Conservation (phyloP, 2,113 vertebrate genomes). For the Hyperoodon ampullatus region DNA sequence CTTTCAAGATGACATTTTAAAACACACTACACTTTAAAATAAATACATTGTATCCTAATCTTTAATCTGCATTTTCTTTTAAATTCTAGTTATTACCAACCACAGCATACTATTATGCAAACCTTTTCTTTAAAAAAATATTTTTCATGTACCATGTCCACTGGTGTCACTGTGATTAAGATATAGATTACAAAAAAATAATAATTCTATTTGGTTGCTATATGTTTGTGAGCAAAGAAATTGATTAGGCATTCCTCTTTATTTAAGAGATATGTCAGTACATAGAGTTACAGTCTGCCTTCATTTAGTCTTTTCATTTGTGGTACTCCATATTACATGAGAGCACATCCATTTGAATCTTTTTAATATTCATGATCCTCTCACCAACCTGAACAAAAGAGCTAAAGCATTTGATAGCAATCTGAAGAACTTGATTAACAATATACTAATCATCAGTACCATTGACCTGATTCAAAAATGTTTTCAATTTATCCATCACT, state of each 20-base stretch:
- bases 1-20: not conserved
- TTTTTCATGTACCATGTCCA: not conserved
- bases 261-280: conserved; percentile 87
- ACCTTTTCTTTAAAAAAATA: not conserved
- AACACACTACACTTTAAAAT: not conserved
- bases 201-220: conserved; percentile 70
- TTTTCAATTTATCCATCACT: conserved; percentile 89
- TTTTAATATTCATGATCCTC: conserved; percentile 93
- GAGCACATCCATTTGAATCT: conserved; percentile 89
- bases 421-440: conserved; percentile 93
- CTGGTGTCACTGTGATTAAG: not conserved
- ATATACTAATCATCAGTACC: conserved; percentile 92
- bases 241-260: conserved; percentile 85
- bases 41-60: not conserved
- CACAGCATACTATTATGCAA: not conserved
- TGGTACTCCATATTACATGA: conserved; percentile 89
- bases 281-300: conserved; percentile 86
- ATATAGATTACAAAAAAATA: conserved; percentile 44
- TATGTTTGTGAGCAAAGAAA: conserved; percentile 77
- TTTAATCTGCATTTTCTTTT: not conserved
- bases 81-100: not conserved
- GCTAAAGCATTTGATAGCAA: conserved; percentile 91
- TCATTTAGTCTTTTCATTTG: conserved; percentile 91
- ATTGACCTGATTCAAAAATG: conserved; percentile 92
- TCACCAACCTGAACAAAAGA: conserved; percentile 89